Percentiles rank a stretch among this genome's conserved stretches.
phyloP scores from a whole-genome alignment of 2,113 vertebrate species.

The Actenoides hombroni region DNA sequence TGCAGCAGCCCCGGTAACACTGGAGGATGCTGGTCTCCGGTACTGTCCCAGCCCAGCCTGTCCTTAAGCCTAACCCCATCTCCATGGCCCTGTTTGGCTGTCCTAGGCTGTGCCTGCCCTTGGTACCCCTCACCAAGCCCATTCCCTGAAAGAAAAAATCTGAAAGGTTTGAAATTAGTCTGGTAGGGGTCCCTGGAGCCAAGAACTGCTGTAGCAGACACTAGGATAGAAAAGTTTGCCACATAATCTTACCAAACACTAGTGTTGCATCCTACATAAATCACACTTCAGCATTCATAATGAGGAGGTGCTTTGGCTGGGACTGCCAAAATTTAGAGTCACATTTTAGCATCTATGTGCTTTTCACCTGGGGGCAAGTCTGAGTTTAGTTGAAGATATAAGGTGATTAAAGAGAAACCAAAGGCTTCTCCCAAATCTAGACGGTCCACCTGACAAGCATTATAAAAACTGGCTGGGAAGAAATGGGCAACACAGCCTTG shows the following conservation, averaged over 20 bases:
- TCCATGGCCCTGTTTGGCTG: accelerated
- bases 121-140: not conserved
- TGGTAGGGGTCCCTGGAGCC: not conserved
- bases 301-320: not conserved
- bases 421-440: not conserved
- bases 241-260: not conserved
- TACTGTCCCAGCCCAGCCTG: not conserved
- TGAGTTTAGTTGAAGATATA: not conserved
- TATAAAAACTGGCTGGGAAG: not conserved
- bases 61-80: not conserved
- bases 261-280: not conserved
- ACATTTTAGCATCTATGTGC: not conserved
- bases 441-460: not conserved
- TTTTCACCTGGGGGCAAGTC: not conserved
- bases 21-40: not conserved
- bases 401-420: not conserved
- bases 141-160: not conserved
- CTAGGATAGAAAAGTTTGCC: not conserved
- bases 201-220: not conserved
- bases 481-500: not conserved
- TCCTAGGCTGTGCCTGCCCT: not conserved
- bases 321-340: not conserved
- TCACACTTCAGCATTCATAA: not conserved
- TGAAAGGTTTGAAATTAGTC: not conserved
- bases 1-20: not conserved